Conservation (phyloP, 2,888 invertebrate species). For the Tuta absoluta region DNA sequence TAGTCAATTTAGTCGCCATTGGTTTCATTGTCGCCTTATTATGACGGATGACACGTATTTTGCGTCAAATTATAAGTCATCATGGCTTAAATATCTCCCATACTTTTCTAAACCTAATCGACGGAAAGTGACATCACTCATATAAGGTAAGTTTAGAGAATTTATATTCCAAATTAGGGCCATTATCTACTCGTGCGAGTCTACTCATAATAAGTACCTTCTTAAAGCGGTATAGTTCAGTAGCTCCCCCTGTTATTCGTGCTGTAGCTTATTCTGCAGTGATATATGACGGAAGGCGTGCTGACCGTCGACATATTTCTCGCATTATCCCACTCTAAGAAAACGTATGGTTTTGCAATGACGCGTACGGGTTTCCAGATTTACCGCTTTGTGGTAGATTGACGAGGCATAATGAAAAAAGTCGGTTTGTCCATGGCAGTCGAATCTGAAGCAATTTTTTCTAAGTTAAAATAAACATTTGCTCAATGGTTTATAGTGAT, state of each 20-base stretch:
- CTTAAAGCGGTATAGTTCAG: no score
- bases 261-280: constrained; percentile 21
- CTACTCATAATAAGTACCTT: no score
- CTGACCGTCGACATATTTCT: constrained; percentile 29
- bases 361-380: not conserved
- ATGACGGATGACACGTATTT: no score
- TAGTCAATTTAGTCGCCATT: no score
- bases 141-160: no score
- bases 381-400: not conserved
- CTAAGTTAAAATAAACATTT: not conserved
- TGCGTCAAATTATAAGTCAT: no score
- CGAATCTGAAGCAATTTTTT: not conserved
- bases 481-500: not conserved
- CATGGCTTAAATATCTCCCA: no score
- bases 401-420: not conserved
- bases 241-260: not conserved
- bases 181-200: no score
- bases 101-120: no score
- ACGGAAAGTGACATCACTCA: no score
- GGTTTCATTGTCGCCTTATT: no score
- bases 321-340: constrained; percentile 40
- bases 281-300: constrained; percentile 24
- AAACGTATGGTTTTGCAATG: constrained; percentile 47
- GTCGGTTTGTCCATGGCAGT: not conserved
- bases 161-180: no score